Evolutionary conservation across 2,113 vertebrate genomes (phyloP).

Genomic region (Gymnarchus niloticus): DNA sequence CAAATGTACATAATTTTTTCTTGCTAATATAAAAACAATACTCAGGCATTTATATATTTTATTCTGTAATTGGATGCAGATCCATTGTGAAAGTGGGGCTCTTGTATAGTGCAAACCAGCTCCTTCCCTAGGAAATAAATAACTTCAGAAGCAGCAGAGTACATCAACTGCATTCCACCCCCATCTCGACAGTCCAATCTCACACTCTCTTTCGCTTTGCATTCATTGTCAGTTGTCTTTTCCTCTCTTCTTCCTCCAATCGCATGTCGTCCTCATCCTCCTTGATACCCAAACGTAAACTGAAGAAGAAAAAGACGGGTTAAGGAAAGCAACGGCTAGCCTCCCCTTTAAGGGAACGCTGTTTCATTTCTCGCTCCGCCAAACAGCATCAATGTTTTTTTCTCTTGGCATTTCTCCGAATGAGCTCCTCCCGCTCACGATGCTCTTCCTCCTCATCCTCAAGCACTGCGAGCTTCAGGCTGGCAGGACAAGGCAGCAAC

Average conservation of each 20-base stretch:
- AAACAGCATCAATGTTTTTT: slow-evolving; percentile 59
- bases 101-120: slow-evolving; percentile 44
- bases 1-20: slow-evolving; percentile 24
- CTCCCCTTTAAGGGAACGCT: too few relatives aligned
- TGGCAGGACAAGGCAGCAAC: slow-evolving; percentile 42
- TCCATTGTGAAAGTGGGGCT: slow-evolving; percentile 34
- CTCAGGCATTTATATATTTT: slow-evolving; percentile 27
- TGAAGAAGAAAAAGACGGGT: slow-evolving; percentile 26
- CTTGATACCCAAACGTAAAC: slow-evolving; percentile 44
- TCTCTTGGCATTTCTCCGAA: slow-evolving; percentile 67
- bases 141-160: slow-evolving; percentile 30
- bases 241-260: slow-evolving; percentile 42
- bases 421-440: slow-evolving; percentile 75
- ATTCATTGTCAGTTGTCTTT: slow-evolving; percentile 38
- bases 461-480: slow-evolving; percentile 78
- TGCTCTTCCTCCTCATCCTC: slow-evolving; percentile 83
- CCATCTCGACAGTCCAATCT: neutral
- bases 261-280: slow-evolving; percentile 44
- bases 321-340: neutral
- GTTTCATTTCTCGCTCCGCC: neutral
- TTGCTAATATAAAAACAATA: slow-evolving; percentile 33
- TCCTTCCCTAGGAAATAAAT: slow-evolving; percentile 52
- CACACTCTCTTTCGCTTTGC: slow-evolving; percentile 35
- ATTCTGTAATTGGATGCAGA: slow-evolving; percentile 29
- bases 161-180: slow-evolving; percentile 6